A percentile compares a stretch with the other conserved stretches of the same genome.
Evolutionary conservation across 2,888 invertebrate species (phyloP).

Genomic region (Harpalus rubripes): DNA sequence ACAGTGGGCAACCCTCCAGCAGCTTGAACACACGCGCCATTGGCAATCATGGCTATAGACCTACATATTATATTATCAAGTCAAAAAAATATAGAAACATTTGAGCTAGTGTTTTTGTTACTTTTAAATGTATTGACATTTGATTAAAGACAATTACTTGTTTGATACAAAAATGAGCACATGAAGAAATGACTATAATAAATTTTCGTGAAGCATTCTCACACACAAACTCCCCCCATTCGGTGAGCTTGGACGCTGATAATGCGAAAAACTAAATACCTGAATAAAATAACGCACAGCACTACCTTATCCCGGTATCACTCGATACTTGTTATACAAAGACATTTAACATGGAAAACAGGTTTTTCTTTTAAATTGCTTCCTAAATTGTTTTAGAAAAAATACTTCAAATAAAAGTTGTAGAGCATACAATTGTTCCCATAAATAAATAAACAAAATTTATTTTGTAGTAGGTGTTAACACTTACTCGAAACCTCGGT

Average conservation of each 20-base stretch:
- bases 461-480: too few species aligned
- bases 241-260: conserved; percentile 36
- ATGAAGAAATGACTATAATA: conserved; percentile 66
- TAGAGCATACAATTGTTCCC: too few species aligned
- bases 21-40: conserved; percentile 65
- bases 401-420: too few species aligned
- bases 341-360: too few species aligned
- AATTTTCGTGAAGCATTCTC: conserved; percentile 65
- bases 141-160: conserved; percentile 72
- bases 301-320: not conserved
- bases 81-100: conserved; percentile 68
- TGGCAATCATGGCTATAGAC: conserved; percentile 64
- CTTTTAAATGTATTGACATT: conserved; percentile 77
- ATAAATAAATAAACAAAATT: too few species aligned
- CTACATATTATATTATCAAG: conserved; percentile 66
- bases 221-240: conserved; percentile 59
- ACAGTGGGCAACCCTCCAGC: conserved; percentile 56
- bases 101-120: conserved; percentile 67
- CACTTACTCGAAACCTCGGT: too few species aligned
- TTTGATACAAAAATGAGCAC: conserved; percentile 68
- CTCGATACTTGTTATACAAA: too few species aligned
- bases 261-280: not conserved
- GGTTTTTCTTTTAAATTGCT: too few species aligned
- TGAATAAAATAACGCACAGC: not conserved
- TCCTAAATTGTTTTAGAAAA: too few species aligned